Evolutionary conservation across 2,797 vertebrate species (phyloP).

Genomic region (Anabacerthia variegaticeps): DNA sequence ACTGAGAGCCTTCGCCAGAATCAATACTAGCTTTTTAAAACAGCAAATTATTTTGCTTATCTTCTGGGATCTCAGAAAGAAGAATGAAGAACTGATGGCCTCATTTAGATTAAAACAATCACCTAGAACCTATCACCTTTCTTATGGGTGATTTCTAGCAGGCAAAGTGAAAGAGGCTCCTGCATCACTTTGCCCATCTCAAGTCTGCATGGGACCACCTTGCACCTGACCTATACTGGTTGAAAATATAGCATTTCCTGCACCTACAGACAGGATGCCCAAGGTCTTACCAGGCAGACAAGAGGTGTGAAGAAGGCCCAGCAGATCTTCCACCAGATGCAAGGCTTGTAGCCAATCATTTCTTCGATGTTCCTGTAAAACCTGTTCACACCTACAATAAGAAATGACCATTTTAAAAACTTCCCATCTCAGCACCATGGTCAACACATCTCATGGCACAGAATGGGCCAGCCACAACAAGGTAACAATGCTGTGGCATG

Average conservation of each 20-base stretch:
- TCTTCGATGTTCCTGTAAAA: slow-evolving; percentile 91
- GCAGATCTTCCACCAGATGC: slow-evolving; percentile 90
- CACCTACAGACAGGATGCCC: neutral
- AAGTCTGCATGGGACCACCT: neutral
- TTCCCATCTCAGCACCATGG: neutral
- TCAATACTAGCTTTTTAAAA: neutral
- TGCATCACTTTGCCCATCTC: neutral
- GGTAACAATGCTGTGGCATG: neutral
- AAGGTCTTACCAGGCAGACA: slow-evolving; percentile 86
- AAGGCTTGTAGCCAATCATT: slow-evolving; percentile 92
- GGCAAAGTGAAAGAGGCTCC: neutral
- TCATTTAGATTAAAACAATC: neutral
- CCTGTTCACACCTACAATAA: slow-evolving; percentile 84
- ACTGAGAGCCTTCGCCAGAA: neutral
- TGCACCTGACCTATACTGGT: neutral
- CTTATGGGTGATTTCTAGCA: neutral
- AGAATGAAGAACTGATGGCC: neutral
- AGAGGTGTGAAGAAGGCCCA: slow-evolving; percentile 89
- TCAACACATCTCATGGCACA: neutral
- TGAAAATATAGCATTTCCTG: neutral
- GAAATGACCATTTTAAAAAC: neutral
- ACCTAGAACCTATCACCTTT: neutral
- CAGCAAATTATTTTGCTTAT: neutral
- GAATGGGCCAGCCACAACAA: neutral
- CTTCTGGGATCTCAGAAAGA: neutral